Evolutionary conservation across 2,888 invertebrate genomes (phyloP), one percentile per base, ranked within the genome.

Genomic region (Flexamia atlantica): DNA sequence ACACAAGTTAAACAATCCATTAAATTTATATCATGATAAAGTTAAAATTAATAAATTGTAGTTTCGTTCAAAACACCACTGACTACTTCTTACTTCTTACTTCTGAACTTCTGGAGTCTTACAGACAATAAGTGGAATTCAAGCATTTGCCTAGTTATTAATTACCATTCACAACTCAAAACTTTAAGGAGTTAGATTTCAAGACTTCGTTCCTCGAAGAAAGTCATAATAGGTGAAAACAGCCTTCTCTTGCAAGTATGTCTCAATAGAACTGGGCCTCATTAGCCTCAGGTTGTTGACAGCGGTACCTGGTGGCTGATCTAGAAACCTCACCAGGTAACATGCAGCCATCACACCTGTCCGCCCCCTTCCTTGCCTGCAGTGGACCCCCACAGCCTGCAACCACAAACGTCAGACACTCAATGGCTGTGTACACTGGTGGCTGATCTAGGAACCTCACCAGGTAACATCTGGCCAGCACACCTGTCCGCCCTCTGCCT

Each of bases 341-440:
- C 95, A 95, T 0, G 95, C 95, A 32, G 94, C 92, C 93, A 95
- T 92, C 0, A 94, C 94, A 70, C 95, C 96, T 0, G 95, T 95
- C 82, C 95, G 91, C 0, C 95, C 95, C 53, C 93, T 90, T 0
- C 95, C 95, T 89, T 94, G 93, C 7, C 94, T 91, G 88, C 95
- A 95, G 89, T 95, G 95, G 10, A 95, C 92, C 1, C 94, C 95
- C 14, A 95, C 91, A 60, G 93, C 91, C 95, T 95, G 90, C 0
- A 89, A 89, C 87, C 42, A 36, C 9, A 36, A 36, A 36, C 84
- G 94, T 89, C 1, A 94, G 90, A 0, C n/a, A n/a, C n/a, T 93
- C 92, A 81, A 91, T 91, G 5, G 94, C 91, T n/a, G 94, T 94
- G 36, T 92, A 89, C 88, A 94, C 93, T 0, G 95, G 94, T 14